Conservation (phyloP, 2,888 invertebrate species). For the Balanococcus diminutus region DNA sequence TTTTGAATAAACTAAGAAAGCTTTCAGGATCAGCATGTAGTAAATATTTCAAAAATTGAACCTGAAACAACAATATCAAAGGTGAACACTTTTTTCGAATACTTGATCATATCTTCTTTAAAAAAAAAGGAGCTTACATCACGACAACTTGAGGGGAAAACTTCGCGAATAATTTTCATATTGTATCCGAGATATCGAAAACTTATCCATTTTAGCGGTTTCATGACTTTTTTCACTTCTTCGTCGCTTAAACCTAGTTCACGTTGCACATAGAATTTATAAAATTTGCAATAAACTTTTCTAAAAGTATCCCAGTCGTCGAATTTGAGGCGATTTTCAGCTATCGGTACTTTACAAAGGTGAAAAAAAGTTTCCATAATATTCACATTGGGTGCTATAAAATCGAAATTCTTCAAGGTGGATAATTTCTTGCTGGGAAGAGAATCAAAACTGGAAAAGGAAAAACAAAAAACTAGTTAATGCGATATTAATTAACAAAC, state of each 20-base stretch:
- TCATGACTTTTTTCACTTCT: background rate
- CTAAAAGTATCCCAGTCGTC: background rate
- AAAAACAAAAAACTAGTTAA: no score
- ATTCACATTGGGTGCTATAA: background rate
- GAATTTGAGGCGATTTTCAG: background rate
- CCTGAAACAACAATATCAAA: background rate
- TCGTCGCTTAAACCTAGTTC: constrained; percentile 15
- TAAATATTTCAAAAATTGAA: background rate
- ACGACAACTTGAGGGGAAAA: background rate
- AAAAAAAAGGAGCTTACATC: background rate
- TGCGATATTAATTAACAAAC: no score
- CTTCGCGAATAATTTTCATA: background rate
- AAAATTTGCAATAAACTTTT: constrained; percentile 35
- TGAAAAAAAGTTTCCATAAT: background rate
- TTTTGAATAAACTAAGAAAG: background rate
- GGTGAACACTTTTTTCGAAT: background rate
- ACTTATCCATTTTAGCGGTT: background rate
- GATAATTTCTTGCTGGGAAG: background rate
- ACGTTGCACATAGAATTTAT: background rate
- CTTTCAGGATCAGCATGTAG: background rate
- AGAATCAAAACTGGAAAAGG: constrained; percentile 7
- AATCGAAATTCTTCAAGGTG: background rate
- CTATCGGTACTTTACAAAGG: background rate
- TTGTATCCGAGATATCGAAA: background rate
- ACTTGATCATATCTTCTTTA: background rate